phyloP scores from a whole-genome alignment of 2,888 invertebrate genomes.

The Blastobasis lacticolella region DNA sequence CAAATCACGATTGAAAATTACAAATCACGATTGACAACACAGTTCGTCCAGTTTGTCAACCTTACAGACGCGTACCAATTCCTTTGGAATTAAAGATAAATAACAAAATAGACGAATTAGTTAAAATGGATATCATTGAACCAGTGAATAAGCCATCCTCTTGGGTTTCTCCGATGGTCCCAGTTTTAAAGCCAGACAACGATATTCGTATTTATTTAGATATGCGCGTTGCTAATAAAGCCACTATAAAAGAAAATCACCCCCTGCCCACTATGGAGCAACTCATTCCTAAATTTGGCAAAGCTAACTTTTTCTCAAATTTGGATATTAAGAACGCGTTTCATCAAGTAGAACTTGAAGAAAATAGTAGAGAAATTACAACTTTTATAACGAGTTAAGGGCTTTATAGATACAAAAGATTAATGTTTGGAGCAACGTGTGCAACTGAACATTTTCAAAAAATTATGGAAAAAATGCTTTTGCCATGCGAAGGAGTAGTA shows the following conservation, averaged over 20 bases:
- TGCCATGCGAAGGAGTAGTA: constrained; percentile 14
- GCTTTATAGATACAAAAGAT: constrained; percentile 18
- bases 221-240: constrained; percentile 9
- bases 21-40: constrained; percentile 9
- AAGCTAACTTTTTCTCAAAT: constrained; percentile 14
- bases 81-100: constrained; percentile 4
- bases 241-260: constrained; percentile 13
- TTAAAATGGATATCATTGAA: constrained; percentile 12
- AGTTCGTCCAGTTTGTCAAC: constrained; percentile 11
- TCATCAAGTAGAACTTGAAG: constrained; percentile 13
- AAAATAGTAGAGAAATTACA: constrained; percentile 12
- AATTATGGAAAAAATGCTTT: constrained; percentile 19
- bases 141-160: constrained; percentile 6
- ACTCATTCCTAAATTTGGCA: constrained; percentile 18
- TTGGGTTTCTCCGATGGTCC: constrained; percentile 7
- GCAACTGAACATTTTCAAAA: constrained; percentile 30
- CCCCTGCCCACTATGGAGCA: constrained; percentile 16
- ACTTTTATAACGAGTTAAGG: constrained; percentile 16
- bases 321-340: constrained; percentile 16
- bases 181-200: constrained; percentile 5
- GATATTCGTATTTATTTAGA: constrained; percentile 9
- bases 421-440: constrained; percentile 21
- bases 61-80: constrained; percentile 11
- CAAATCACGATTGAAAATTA: constrained; percentile 9
- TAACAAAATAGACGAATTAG: constrained; percentile 10